These are phyloP conservation scores for Drosophila meridionalis DNA, from an alignment of 2,888 invertebrate species.

Conservation along the genomic window DNA sequence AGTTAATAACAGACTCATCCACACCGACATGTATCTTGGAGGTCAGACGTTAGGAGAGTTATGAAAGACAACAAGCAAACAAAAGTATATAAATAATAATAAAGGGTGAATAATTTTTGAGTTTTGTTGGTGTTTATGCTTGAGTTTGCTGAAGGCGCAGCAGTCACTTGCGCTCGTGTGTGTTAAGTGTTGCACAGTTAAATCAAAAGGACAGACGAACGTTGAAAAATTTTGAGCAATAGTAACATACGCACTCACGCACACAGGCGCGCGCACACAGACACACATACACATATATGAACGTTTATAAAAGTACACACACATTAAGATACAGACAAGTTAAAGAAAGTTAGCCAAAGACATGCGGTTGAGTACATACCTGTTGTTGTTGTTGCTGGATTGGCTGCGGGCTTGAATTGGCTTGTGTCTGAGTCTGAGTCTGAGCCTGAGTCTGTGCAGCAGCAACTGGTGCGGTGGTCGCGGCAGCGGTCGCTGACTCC, in stretches of 20 bases:
- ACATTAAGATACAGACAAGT: slow-evolving; percentile 38
- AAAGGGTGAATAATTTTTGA: slow-evolving; percentile 38
- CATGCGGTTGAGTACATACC: slow-evolving; percentile 75
- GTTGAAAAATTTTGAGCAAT: slow-evolving; percentile 32
- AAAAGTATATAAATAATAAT: slow-evolving; percentile 22
- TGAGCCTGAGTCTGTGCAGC: slow-evolving; percentile 52
- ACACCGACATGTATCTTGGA: slow-evolving; percentile 30
- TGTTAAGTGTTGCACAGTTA: slow-evolving; percentile 40
- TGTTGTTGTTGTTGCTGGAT: slow-evolving; percentile 66
- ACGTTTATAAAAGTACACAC: slow-evolving; percentile 24
- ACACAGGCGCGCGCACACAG: background rate
- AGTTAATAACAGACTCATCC: slow-evolving; percentile 28
- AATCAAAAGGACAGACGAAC: slow-evolving; percentile 54
- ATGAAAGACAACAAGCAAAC: slow-evolving; percentile 46
- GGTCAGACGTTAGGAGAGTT: slow-evolving; percentile 61
- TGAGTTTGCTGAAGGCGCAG: slow-evolving; percentile 28
- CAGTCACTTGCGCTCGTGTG: slow-evolving; percentile 36
- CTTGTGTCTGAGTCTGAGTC: slow-evolving; percentile 52
- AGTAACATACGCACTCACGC: slow-evolving; percentile 20
- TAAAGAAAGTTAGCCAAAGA: slow-evolving; percentile 47
- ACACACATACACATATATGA: slow-evolving; percentile 8
- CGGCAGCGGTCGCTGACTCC: slow-evolving; percentile 50
- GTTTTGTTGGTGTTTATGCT: slow-evolving; percentile 21
- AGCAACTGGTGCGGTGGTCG: slow-evolving; percentile 41
- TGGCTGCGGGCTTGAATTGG: slow-evolving; percentile 21